A percentile compares a stretch with the other conserved stretches of the same genome.
Conservation (phyloP, 2,797 vertebrate genomes). For the Enteromius thamalakanensis region DNA sequence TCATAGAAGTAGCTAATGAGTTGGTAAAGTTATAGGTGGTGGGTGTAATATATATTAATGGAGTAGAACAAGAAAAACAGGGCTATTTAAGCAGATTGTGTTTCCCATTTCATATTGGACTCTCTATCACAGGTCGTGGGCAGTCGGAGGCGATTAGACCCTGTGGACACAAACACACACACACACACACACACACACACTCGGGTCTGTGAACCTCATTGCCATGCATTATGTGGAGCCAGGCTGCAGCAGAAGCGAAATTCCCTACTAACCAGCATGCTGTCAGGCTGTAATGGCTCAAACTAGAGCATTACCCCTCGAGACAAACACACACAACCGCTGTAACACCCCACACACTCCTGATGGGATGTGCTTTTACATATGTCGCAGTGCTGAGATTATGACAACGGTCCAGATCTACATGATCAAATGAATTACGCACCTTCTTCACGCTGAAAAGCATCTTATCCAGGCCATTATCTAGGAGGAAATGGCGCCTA, state of each 20-base stretch:
- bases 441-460: neutral
- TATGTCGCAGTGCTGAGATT: conserved; percentile 7
- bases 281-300: conserved; percentile 27
- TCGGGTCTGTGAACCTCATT: conserved; percentile 19
- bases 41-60: conserved; percentile 47
- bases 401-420: conserved; percentile 2
- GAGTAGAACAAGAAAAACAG: conserved; percentile 23
- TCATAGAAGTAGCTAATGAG: conserved; percentile 41
- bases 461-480: conserved; percentile 17
- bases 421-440: conserved; percentile 17
- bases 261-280: conserved; percentile 33
- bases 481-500: neutral
- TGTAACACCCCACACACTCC: conserved; percentile 5
- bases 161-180: conserved; percentile 23
- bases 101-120: conserved; percentile 19
- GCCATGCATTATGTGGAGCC: conserved; percentile 44
- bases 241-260: conserved; percentile 33
- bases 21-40: conserved; percentile 38
- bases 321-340: conserved; percentile 27
- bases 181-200: conserved; percentile 1
- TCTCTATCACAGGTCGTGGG: conserved; percentile 29
- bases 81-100: conserved; percentile 28
- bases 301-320: conserved; percentile 25
- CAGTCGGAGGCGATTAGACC: conserved; percentile 31
- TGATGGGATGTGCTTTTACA: conserved; percentile 12